Conservation (phyloP, 2,113 vertebrate species). For the Falco punctatus region DNA sequence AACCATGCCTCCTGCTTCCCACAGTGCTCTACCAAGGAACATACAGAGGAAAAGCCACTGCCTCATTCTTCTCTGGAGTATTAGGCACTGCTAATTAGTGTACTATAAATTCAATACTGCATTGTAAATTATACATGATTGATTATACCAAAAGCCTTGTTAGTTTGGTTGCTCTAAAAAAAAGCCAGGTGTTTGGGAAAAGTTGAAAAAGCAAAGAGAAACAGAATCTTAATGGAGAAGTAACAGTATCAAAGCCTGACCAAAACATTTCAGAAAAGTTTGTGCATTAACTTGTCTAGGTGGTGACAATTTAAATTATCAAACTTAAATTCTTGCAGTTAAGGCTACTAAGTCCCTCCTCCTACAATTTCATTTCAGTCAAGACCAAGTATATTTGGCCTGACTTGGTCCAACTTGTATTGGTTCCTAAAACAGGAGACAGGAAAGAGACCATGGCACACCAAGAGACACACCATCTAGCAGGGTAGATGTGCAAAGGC, state of each 20-base stretch:
- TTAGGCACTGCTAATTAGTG: not conserved
- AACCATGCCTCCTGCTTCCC: not conserved
- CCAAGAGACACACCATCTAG: not conserved
- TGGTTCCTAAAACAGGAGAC: not conserved
- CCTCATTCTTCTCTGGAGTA: not conserved
- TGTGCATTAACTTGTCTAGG: not conserved
- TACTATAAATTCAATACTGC: not conserved
- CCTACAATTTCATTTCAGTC: not conserved
- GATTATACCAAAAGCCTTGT: not conserved
- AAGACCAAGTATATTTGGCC: not conserved
- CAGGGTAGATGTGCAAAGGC: not conserved
- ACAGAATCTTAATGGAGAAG: not conserved
- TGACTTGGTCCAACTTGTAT: not conserved
- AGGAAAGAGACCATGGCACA: not conserved
- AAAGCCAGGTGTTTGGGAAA: not conserved
- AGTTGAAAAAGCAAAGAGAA: not conserved
- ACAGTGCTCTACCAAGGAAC: not conserved
- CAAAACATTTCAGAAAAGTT: not conserved
- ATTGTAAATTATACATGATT: not conserved
- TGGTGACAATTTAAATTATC: not conserved
- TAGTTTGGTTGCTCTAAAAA: not conserved
- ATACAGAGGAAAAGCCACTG: not conserved
- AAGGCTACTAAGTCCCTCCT: not conserved
- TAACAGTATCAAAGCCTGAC: not conserved
- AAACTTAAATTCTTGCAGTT: not conserved